phyloP scores from a whole-genome alignment of 2,113 vertebrate species.

The Pholis gunnellus region DNA sequence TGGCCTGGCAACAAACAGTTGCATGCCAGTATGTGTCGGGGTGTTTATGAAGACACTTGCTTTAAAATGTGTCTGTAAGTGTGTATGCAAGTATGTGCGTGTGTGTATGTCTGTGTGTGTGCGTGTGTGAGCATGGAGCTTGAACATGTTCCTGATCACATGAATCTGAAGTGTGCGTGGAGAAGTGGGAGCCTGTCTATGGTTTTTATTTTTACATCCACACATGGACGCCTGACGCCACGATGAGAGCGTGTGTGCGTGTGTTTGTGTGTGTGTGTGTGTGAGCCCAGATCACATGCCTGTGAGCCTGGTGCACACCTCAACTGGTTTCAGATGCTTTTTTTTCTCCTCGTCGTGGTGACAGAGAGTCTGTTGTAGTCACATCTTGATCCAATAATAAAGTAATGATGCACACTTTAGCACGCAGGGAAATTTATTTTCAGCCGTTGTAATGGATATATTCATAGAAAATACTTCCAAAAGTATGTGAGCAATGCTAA shows the following conservation, averaged over 20 bases:
- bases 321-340: slow-evolving; percentile 55
- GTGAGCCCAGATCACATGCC: slow-evolving; percentile 51
- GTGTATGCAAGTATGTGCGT: not conserved
- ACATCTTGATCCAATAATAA: slow-evolving; percentile 63
- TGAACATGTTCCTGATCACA: slow-evolving; percentile 35
- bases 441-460: slow-evolving; percentile 6
- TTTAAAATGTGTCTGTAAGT: slow-evolving; percentile 59
- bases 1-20: slow-evolving; percentile 63
- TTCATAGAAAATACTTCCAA: slow-evolving; percentile 1
- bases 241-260: not conserved
- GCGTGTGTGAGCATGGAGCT: slow-evolving; percentile 15
- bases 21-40: slow-evolving; percentile 59
- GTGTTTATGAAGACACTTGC: slow-evolving; percentile 78
- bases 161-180: slow-evolving; percentile 39
- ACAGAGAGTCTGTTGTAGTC: slow-evolving; percentile 67
- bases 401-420: slow-evolving; percentile 40
- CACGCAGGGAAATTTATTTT: slow-evolving; percentile 23
- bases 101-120: slow-evolving; percentile 31
- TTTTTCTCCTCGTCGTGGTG: slow-evolving; percentile 47
- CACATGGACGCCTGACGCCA: slow-evolving; percentile 49
- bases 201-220: slow-evolving; percentile 71
- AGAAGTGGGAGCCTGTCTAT: slow-evolving; percentile 33
- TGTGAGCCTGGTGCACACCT: slow-evolving; percentile 41
- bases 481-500: not conserved
- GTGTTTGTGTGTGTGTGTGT: slow-evolving; percentile 31